Evolutionary conservation across 2,888 invertebrate genomes (phyloP).

Genomic region (Orthosia incerta): DNA sequence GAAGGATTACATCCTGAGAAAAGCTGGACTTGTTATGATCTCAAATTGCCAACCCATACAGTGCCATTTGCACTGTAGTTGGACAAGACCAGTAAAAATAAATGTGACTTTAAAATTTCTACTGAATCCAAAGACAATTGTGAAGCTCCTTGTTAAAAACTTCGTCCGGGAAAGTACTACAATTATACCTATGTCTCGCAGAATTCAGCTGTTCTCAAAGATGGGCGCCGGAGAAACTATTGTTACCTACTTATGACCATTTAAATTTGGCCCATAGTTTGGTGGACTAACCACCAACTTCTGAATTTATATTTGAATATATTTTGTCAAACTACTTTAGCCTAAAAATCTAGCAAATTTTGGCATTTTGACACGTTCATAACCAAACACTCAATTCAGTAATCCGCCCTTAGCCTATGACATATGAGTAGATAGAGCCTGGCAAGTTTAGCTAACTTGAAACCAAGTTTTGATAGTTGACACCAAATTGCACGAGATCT

Average conservation of each 20-base stretch:
- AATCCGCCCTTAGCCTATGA: too few relatives aligned
- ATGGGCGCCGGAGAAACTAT: neutral
- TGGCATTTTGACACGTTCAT: too few relatives aligned
- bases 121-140: conserved; percentile 8
- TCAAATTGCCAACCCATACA: neutral
- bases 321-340: too few relatives aligned
- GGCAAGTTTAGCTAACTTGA: too few relatives aligned
- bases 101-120: conserved; percentile 18
- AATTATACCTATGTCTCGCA: neutral
- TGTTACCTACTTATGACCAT: too few relatives aligned
- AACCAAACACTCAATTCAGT: too few relatives aligned
- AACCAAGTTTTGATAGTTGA: too few relatives aligned
- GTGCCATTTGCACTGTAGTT: neutral
- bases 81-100: neutral
- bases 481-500: too few relatives aligned
- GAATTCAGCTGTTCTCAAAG: neutral
- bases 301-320: too few relatives aligned
- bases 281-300: neutral
- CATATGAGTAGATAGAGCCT: too few relatives aligned
- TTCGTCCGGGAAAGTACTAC: conserved; percentile 5
- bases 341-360: too few relatives aligned
- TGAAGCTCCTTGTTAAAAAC: conserved; percentile 41
- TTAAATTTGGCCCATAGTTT: neutral
- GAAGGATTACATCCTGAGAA: neutral
- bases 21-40: neutral